phyloP scores from a whole-genome alignment of 1,140 invertebrate genomes.

The Archivesica marissinica region DNA sequence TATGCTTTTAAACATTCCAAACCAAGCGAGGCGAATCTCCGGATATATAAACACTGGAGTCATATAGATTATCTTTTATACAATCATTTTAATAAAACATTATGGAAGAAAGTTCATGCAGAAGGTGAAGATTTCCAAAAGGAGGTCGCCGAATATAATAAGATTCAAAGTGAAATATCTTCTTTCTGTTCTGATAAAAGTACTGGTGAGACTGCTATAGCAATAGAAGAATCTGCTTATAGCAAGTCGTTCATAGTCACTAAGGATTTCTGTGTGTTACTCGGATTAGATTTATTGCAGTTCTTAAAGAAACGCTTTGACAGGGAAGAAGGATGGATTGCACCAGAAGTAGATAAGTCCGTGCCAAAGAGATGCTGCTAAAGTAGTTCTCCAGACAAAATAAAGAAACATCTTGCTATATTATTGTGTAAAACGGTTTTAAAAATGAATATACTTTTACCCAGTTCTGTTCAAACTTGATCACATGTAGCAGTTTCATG shows the following conservation, averaged over 20 bases:
- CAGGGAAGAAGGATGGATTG: slow-evolving; percentile 34
- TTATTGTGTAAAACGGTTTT: too few species aligned
- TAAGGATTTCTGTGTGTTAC: slow-evolving; percentile 40
- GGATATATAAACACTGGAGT: slow-evolving; percentile 70
- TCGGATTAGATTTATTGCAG: slow-evolving; percentile 25
- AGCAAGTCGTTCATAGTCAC: slow-evolving; percentile 2
- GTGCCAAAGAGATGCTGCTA: slow-evolving; percentile 16
- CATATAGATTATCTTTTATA: slow-evolving; percentile 71
- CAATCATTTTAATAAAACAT: slow-evolving; percentile 74
- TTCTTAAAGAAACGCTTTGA: slow-evolving; percentile 47
- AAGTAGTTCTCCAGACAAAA: neutral
- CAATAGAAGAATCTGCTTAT: slow-evolving; percentile 1
- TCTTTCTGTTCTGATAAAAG: slow-evolving; percentile 58
- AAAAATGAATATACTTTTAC: too few species aligned
- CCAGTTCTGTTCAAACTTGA: too few species aligned
- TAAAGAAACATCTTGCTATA: too few species aligned
- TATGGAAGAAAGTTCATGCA: slow-evolving; percentile 69
- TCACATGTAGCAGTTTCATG: too few species aligned
- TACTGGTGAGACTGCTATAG: neutral
- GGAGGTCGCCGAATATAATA: slow-evolving; percentile 67
- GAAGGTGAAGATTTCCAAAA: slow-evolving; percentile 68
- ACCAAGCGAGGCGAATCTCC: slow-evolving; percentile 18
- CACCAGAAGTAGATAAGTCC: slow-evolving; percentile 11
- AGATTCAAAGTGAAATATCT: slow-evolving; percentile 58
- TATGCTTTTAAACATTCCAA: slow-evolving; percentile 55